Percentiles rank a stretch among this genome's conserved stretches.
These are phyloP conservation scores for Colinus virginianus DNA, from an alignment of 2,113 vertebrate genomes.

Conservation along the genomic window DNA sequence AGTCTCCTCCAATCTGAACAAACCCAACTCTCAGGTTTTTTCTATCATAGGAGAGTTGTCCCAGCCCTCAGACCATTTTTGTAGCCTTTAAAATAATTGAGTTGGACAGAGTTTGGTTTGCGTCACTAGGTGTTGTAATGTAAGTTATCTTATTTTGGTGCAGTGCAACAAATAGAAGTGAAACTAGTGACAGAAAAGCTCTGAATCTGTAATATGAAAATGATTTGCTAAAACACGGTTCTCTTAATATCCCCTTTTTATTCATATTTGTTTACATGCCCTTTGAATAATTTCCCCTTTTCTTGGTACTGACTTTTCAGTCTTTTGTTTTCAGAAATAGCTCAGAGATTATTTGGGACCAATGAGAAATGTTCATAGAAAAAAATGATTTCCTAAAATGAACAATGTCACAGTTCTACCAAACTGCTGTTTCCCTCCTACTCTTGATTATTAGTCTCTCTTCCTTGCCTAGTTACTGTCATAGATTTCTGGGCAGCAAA, in stretches of 20 bases:
- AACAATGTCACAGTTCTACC: background rate
- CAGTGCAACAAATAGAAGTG: background rate
- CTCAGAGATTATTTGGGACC: background rate
- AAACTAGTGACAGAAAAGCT: background rate
- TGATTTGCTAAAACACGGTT: background rate
- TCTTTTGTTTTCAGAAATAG: background rate
- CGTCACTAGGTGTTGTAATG: fast-evolving
- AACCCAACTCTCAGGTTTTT: background rate
- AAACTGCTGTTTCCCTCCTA: background rate
- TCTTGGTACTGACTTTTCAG: background rate
- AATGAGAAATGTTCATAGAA: background rate
- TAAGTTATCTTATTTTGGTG: background rate
- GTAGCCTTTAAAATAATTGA: background rate
- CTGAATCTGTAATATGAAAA: background rate
- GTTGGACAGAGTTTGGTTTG: background rate
- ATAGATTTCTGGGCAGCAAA: background rate
- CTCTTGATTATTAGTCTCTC: background rate
- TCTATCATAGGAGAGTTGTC: background rate
- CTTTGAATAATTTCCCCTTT: background rate
- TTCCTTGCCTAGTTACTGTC: background rate
- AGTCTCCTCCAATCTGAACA: background rate
- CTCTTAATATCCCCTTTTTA: background rate
- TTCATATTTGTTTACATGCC: background rate
- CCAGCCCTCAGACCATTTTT: background rate
- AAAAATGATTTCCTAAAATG: background rate